A percentile compares a stretch with the other conserved stretches of the same genome.
These are phyloP conservation scores for Ormyrus labotus DNA, from an alignment of 2,888 invertebrate genomes.

Conservation along the genomic window DNA sequence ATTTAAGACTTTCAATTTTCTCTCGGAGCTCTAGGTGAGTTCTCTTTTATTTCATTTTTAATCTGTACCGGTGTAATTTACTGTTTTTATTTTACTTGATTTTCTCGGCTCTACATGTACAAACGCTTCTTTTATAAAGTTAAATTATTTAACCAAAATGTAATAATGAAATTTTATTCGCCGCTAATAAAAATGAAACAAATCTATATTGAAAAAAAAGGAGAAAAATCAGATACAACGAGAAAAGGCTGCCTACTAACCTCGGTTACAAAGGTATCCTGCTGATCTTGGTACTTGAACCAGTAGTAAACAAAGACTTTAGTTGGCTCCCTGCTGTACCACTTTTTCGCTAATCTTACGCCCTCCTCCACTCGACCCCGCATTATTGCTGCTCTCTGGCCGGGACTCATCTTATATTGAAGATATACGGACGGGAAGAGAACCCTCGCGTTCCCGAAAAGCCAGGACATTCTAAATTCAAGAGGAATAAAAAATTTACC, in stretches of 20 bases:
- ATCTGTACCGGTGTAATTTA: too few relatives aligned
- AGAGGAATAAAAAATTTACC: background rate
- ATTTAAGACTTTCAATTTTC: too few relatives aligned
- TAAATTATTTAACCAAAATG: too few relatives aligned
- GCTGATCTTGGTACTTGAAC: constrained; percentile 83
- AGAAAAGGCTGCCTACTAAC: constrained; percentile 71
- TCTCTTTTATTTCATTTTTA: too few relatives aligned
- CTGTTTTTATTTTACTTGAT: too few relatives aligned
- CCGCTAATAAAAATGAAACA: too few relatives aligned
- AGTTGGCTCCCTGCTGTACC: constrained; percentile 63
- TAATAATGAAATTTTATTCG: too few relatives aligned
- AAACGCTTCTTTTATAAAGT: too few relatives aligned
- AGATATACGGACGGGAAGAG: constrained; percentile 87
- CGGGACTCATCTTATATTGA: constrained; percentile 74
- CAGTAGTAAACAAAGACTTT: constrained; percentile 82
- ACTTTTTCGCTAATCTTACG: constrained; percentile 75
- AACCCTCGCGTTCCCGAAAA: constrained; percentile 81
- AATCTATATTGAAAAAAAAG: too few relatives aligned
- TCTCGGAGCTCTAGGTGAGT: too few relatives aligned
- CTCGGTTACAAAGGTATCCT: constrained; percentile 78
- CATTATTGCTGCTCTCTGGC: constrained; percentile 79
- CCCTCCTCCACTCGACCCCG: constrained; percentile 83
- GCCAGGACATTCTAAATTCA: constrained; percentile 81
- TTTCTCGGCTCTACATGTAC: too few relatives aligned
- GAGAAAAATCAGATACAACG: too few relatives aligned